Conservation (phyloP, 2,797 vertebrate species). For the Glyptemys insculpta region DNA sequence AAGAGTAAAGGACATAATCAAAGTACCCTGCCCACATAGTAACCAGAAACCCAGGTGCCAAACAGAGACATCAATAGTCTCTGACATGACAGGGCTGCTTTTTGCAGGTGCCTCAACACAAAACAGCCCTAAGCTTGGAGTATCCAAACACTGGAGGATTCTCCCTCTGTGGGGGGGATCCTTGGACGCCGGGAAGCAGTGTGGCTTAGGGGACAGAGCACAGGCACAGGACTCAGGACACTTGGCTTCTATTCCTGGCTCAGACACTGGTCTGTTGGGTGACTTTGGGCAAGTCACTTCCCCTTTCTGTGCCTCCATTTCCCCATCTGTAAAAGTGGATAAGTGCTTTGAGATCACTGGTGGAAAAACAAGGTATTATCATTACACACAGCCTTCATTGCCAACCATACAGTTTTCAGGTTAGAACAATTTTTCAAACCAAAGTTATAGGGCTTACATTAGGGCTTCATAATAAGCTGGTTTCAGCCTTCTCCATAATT, state of each 20-base stretch:
- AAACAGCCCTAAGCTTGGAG: background rate
- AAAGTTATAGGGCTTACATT: background rate
- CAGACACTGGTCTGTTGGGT: background rate
- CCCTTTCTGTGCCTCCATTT: background rate
- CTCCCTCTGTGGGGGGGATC: background rate
- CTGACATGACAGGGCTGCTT: background rate
- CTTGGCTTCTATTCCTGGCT: background rate
- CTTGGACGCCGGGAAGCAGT: no score
- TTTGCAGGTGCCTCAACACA: background rate
- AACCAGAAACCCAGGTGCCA: background rate
- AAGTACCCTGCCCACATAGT: conserved; percentile 28
- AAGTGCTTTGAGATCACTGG: background rate
- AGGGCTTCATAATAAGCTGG: background rate
- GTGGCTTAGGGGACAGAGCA: no score
- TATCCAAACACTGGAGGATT: background rate
- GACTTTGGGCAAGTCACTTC: background rate
- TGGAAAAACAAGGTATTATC: no score
- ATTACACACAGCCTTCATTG: background rate
- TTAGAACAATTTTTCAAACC: conserved; percentile 4
- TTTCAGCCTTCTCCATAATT: conserved; percentile 3
- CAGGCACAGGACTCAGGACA: background rate
- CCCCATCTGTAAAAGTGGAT: no score
- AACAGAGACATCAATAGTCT: background rate
- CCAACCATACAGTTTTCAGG: background rate
- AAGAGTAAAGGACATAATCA: conserved; percentile 60